These are phyloP conservation scores for Onychomys arenicola DNA, from an alignment of 2,797 vertebrate genomes.

Conservation along the genomic window DNA sequence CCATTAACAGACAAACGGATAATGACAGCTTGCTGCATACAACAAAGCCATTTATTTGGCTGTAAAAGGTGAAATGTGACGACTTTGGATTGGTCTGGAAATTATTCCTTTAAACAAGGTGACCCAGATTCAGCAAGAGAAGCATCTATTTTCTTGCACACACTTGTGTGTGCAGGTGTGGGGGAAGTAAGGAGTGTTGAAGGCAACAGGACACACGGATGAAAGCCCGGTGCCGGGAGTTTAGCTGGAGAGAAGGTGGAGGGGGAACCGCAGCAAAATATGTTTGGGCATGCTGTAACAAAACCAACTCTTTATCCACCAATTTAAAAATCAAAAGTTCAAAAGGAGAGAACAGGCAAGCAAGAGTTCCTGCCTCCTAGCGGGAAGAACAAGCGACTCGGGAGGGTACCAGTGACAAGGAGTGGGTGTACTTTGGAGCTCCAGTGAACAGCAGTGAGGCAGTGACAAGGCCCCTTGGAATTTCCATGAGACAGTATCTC, in stretches of 20 bases:
- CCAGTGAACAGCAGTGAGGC: not conserved
- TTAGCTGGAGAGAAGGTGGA: not conserved
- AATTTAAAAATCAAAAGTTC: not conserved
- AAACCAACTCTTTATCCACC: not conserved
- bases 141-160: not conserved
- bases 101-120: not conserved
- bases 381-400: not conserved
- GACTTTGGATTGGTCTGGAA: not conserved
- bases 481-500: not conserved
- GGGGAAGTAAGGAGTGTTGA: not conserved
- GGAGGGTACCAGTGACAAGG: not conserved
- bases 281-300: not conserved
- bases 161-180: not conserved
- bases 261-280: not conserved
- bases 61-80: not conserved
- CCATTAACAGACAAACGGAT: not conserved
- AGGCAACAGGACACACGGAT: not conserved
- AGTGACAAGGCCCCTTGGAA: not conserved
- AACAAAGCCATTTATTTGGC: not conserved
- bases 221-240: no score
- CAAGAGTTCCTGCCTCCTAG: not conserved
- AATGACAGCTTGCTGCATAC: not conserved
- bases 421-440: not conserved
- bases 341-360: not conserved
- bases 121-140: not conserved